These are phyloP conservation scores for Porites cylindrica DNA, from an alignment of 92 coral and sea anemone species.

Conservation along the genomic window DNA sequence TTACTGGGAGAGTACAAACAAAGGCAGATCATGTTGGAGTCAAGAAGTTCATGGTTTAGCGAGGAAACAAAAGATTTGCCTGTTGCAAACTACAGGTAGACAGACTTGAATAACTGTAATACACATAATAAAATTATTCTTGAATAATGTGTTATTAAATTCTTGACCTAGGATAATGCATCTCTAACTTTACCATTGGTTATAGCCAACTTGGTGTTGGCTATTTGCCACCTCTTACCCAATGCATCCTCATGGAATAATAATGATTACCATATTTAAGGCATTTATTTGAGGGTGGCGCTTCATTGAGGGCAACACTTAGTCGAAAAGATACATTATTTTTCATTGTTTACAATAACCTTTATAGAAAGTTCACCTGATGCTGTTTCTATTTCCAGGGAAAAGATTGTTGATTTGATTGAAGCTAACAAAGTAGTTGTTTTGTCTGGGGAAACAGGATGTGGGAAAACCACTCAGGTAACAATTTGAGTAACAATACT, in stretches of 20 bases:
- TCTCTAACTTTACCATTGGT: not conserved
- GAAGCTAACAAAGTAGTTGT: constrained; percentile 82
- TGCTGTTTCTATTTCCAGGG: constrained; percentile 21
- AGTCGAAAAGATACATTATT: too few relatives aligned
- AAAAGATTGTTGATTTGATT: constrained; percentile 69
- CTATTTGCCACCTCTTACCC: too few relatives aligned
- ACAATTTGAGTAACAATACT: not conserved
- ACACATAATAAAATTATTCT: too few relatives aligned
- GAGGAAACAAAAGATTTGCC: constrained; percentile 73
- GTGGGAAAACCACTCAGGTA: constrained; percentile 96
- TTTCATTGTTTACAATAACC: too few relatives aligned
- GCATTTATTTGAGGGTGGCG: too few relatives aligned
- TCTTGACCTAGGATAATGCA: too few relatives aligned
- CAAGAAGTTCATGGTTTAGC: constrained; percentile 40
- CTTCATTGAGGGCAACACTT: too few relatives aligned
- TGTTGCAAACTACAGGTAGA: constrained; percentile 70
- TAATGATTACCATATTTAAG: too few relatives aligned
- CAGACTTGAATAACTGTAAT: not conserved
- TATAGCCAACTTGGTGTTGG: too few relatives aligned
- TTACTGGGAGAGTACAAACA: constrained; percentile 59
- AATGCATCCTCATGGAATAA: too few relatives aligned
- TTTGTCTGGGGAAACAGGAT: constrained; percentile 96
- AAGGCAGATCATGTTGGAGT: constrained; percentile 48
- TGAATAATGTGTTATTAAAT: too few relatives aligned
- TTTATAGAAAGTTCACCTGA: too few relatives aligned